Evolutionary conservation across 2,888 invertebrate species (phyloP), one percentile per base, ranked within the genome.

Genomic region (Ichneumon xanthorius): DNA sequence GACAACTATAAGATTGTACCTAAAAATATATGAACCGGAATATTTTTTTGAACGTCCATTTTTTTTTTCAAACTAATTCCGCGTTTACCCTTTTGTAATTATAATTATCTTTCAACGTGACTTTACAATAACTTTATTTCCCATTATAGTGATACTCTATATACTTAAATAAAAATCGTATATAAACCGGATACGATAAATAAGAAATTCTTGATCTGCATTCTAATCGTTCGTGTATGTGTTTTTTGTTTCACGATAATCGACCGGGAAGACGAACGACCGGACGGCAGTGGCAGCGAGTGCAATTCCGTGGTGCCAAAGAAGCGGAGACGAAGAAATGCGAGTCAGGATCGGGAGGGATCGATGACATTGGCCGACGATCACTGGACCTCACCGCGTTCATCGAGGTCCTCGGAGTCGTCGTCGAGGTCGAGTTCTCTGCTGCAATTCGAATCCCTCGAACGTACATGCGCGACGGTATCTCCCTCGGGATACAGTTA

Each of bases 361-460:
- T 93, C n/a, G 92, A 93, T 81, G 75, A 78, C 94, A 94, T 86
- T 94, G 94, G 86, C 84, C 92, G 81, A 95, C 95, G 86, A 94
- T 94, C 85, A 89, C 93, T 92, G 82, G 95, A 94, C 94, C 87
- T 94, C 91, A 93, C 94, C 92, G 48, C 90, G 91, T 72, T 93
- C 93, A 50, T 95, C 95, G 45, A 94, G 94, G 82, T 95, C 95
- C 78, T 96, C 97, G 65, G 95, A 97, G 26, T 90, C 90, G 58
- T 95, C 94, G 16, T 97, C 97, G 90, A 96, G 97, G 88, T 97
- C 97, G 85, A 97, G 97, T 88, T 97, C 97, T 89, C 95, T 98
- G 86, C 95, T 98, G 86, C 97, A 97, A 94, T 98, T 98, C 94
- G 98, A 98, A 94, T 97, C 97, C 4, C 94, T 98, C 84, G 98